Base-by-base conservation (phyloP, 1,140 invertebrate species). In the Atopsyche davidsoni region DNA sequence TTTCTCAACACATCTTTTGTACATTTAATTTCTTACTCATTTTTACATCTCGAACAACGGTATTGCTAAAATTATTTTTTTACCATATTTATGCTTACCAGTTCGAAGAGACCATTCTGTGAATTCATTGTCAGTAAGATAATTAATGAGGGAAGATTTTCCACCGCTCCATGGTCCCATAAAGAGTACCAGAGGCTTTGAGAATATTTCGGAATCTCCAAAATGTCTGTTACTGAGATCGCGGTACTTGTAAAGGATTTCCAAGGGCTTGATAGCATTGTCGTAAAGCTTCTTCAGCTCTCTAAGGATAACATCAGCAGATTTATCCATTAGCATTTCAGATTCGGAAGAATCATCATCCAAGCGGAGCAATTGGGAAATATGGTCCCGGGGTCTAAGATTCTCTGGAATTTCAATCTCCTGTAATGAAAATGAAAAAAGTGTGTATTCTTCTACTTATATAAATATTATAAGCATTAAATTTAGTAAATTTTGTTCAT, bases 91-190 rank as follows among this genome's bases (percentile, higher is more conserved):
- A n/a, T 31, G 32, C 50, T 66, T 77, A 93, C 92, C 91, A 68
- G 90, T 91, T 73, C 87, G 81, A 56, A 94, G 70, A 40, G 91
- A 83, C 62, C 81, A 82, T 57, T 84, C 77, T 3, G 82, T 89
- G 64, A 86, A 88, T 68, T 96, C 89, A 53, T 87, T 84, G 49
- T 91, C 86, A 11, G 92, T 76, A 39, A 96, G 73, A 73, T 96
- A 96, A 70, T 96, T 96, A 41, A 96, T 83, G 53, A 96, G 91
- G 7, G 89, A 87, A 2, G 92, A 94, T 73, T 96, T 96, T 57
- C 93, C 93, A 54, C 91, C 90, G 61, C 89, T 93, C 90, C 92
- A 96, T 17, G 92, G 92, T 25, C 93, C 92, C 85, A 96, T 88
- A 61, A 96, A 92, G 0, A 96, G 70, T 34, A 96, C 79, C 62